Evolutionary conservation across 2,797 vertebrate species (phyloP), one percentile per base, ranked within the genome.

Genomic region (Botia kubotai): DNA sequence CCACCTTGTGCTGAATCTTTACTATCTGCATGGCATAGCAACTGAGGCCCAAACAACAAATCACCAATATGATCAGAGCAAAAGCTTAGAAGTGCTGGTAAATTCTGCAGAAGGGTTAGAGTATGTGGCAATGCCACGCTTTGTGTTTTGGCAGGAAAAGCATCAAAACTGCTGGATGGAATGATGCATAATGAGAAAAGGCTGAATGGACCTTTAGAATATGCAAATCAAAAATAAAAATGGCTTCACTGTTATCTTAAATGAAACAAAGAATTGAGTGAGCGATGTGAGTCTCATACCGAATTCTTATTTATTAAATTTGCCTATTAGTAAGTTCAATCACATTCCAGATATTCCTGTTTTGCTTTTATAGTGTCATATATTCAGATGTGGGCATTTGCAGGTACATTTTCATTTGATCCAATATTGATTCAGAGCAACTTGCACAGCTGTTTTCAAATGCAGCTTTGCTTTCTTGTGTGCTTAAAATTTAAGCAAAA

Each of bases 1-100:
- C 83, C 84, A 80, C 88, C 88, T 87, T 89, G 87, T 90, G 89
- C 89, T 86, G 85, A 90, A 86, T 86, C 82, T 85, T 76, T 77
- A 85, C 87, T 87, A 83, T 93, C 94, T 97, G 96, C 97, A 96
- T 96, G 96, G 95, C 95, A 92, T 94, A 93, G 93, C 93, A 91
- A 90, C 91, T 85, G 90, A 90, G 87, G 94, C 92, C 92, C 79
- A 52, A 93, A 87, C 91, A 91, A 75, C 50, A 75, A 63, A 66
- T 75, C 86, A 81, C 86, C 78, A 82, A 88, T 88, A 86, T 87
- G 86, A 92, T 89, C 90, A 48, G 81, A 79, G 90, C 87, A 29
- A 62, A 88, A 90, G 87, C 89, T 92, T 92, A 62, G 90, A 88
- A 90, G 81, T 86, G 86, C 93, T 92, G 90, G 90, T 93, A 91